Percentiles rank a stretch among this genome's conserved stretches.
Conservation (phyloP, 2,113 vertebrate species). For the Megaleporinus macrocephalus region DNA sequence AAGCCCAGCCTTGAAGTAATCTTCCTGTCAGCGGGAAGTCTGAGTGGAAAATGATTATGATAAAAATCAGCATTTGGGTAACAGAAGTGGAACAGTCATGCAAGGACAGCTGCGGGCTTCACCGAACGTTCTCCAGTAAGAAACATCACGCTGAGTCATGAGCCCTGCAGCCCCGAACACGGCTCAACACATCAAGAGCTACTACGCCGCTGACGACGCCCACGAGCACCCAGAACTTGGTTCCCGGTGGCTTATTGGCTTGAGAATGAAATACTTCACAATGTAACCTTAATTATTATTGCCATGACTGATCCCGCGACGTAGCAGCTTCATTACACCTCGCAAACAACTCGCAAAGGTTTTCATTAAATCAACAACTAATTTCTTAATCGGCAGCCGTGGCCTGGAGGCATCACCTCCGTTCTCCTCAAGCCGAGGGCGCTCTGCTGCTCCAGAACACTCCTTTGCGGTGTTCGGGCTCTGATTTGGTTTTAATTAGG, state of each 20-base stretch:
- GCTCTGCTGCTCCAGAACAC: background rate
- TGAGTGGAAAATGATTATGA: background rate
- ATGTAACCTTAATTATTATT: background rate
- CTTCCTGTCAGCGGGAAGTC: background rate
- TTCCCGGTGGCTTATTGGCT: too few relatives aligned
- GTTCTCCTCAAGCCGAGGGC: too few relatives aligned
- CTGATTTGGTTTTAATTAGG: constrained; percentile 78
- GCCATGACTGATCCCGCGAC: background rate
- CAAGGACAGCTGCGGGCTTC: background rate
- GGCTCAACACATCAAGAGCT: too few relatives aligned
- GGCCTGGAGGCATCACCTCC: background rate
- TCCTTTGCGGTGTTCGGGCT: constrained; percentile 66
- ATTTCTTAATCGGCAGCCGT: background rate
- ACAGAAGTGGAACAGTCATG: background rate
- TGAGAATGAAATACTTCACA: background rate
- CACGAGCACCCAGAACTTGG: too few relatives aligned
- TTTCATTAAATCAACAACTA: background rate
- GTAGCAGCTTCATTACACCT: background rate
- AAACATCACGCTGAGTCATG: background rate
- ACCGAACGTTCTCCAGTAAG: background rate
- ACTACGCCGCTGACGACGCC: too few relatives aligned
- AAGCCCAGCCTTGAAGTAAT: background rate
- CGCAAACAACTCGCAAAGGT: background rate
- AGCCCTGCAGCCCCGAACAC: background rate
- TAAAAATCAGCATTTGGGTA: background rate